A percentile compares a stretch with the other conserved stretches of the same genome.
Conservation (phyloP, 2,888 invertebrate species). For the Dasysyrphus albostriatus region DNA sequence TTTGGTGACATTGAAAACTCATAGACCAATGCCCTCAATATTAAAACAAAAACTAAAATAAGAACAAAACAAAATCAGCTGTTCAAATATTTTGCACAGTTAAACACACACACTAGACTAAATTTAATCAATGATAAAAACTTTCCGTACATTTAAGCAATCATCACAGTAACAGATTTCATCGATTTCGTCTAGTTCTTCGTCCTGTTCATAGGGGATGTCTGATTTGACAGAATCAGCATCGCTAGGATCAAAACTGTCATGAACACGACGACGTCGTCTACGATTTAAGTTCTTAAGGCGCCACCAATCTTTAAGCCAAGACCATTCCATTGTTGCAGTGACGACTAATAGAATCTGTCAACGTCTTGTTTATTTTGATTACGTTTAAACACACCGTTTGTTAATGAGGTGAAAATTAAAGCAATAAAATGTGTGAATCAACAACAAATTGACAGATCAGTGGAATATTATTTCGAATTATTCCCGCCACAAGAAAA, state of each 20-base stretch:
- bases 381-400: slow-evolving; percentile 44
- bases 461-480: not conserved
- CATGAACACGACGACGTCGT: slow-evolving; percentile 79
- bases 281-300: slow-evolving; percentile 87
- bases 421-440: slow-evolving; percentile 13
- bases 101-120: not conserved
- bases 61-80: slow-evolving; percentile 39
- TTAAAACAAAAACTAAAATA: slow-evolving; percentile 7
- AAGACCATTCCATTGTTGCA: slow-evolving; percentile 90
- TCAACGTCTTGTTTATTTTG: slow-evolving; percentile 41
- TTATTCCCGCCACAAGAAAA: slow-evolving; percentile 2
- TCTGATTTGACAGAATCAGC: slow-evolving; percentile 81
- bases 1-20: slow-evolving; percentile 57
- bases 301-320: slow-evolving; percentile 93
- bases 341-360: slow-evolving; percentile 50
- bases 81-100: slow-evolving; percentile 21
- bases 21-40: slow-evolving; percentile 18
- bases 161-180: slow-evolving; percentile 92
- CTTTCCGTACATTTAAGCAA: slow-evolving; percentile 85
- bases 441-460: slow-evolving; percentile 15
- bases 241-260: slow-evolving; percentile 89
- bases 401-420: slow-evolving; percentile 28
- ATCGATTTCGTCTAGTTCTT: slow-evolving; percentile 84
- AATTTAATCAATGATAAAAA: not conserved
- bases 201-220: slow-evolving; percentile 61